phyloP scores from a whole-genome alignment of 92 coral and sea anemone species.

The Zoanthus gigantus region DNA sequence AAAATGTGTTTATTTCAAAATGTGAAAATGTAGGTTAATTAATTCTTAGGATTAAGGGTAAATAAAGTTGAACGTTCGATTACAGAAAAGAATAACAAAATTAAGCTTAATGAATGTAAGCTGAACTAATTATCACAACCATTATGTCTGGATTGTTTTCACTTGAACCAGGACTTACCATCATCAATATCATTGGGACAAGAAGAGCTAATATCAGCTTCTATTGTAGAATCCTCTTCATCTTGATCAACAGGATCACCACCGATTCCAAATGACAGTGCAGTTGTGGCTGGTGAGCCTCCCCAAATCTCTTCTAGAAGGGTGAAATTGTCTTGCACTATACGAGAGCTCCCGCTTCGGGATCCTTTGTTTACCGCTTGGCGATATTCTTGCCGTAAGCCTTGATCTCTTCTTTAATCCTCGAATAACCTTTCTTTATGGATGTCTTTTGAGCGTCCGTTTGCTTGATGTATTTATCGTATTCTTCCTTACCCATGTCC shows the following conservation, averaged over 20 bases:
- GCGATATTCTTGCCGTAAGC: slow-evolving; percentile 53
- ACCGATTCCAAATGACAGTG: not conserved
- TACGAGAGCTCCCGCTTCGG: slow-evolving; percentile 42
- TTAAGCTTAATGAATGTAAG: slow-evolving; percentile 1
- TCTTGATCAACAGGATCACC: not conserved
- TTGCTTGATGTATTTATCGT: slow-evolving; percentile 26
- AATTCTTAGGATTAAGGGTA: not conserved
- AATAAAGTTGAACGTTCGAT: not conserved
- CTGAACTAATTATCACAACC: not conserved
- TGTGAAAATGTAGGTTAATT: slow-evolving; percentile 1
- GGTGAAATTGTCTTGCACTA: slow-evolving; percentile 43
- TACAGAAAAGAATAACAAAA: not conserved
- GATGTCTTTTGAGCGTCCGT: too few relatives aligned
- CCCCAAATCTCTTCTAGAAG: slow-evolving; percentile 1
- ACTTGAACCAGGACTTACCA: slow-evolving; percentile 35
- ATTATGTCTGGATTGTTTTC: not conserved
- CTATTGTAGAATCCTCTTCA: slow-evolving; percentile 4
- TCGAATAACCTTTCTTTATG: slow-evolving; percentile 24
- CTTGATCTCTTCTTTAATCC: not conserved
- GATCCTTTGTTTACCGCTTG: slow-evolving; percentile 50
- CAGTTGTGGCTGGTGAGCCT: not conserved
- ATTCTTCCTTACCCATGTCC: slow-evolving; percentile 46
- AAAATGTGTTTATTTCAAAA: slow-evolving; percentile 9
- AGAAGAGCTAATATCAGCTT: not conserved
- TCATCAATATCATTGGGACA: slow-evolving; percentile 27